These are phyloP conservation scores for Pectinophora gossypiella DNA, from an alignment of 1,140 invertebrate genomes.

Conservation along the genomic window DNA sequence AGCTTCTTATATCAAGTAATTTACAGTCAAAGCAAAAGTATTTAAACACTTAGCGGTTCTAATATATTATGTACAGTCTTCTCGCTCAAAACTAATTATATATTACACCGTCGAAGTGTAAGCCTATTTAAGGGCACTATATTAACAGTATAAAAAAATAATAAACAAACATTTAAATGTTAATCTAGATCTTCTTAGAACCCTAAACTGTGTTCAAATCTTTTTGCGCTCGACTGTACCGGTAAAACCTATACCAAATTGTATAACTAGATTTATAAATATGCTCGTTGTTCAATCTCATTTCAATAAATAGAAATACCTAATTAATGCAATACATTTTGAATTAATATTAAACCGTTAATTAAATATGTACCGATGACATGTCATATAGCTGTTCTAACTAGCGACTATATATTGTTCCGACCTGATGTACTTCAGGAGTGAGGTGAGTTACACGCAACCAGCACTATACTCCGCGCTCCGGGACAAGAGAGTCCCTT, in stretches of 20 bases:
- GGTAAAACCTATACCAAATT: background rate
- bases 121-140: too few species aligned
- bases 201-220: background rate
- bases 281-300: constrained; percentile 11
- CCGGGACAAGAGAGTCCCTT: too few species aligned
- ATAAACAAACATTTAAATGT: too few species aligned
- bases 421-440: too few species aligned
- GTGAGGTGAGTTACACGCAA: too few species aligned
- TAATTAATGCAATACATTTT: constrained; percentile 8
- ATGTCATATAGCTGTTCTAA: background rate
- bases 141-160: too few species aligned
- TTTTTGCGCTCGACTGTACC: background rate
- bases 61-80: too few species aligned
- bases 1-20: background rate
- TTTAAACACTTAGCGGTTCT: background rate
- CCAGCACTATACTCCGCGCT: too few species aligned
- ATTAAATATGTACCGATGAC: background rate
- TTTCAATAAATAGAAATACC: constrained; percentile 16
- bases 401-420: too few species aligned
- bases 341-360: constrained; percentile 1
- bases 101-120: too few species aligned
- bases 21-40: background rate
- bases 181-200: too few species aligned
- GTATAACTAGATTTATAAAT: constrained; percentile 21
- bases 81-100: too few species aligned